Evolutionary conservation across 2,113 vertebrate genomes (phyloP).

Genomic region (Pholis gunnellus): DNA sequence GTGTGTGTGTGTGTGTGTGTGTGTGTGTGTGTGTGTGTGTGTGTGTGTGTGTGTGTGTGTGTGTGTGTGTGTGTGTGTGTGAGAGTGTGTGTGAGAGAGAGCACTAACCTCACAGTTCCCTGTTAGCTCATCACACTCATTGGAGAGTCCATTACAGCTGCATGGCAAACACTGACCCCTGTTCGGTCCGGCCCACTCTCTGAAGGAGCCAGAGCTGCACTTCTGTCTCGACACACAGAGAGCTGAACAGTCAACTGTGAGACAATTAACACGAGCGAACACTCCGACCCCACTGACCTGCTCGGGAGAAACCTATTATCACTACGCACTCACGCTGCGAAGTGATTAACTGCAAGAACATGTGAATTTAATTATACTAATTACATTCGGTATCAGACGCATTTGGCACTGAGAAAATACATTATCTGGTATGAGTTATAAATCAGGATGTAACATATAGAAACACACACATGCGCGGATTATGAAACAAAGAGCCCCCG

Average conservation of each 20-base stretch:
- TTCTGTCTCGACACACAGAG: conserved; percentile 71
- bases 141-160: conserved; percentile 88
- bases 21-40: no score
- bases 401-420: conserved; percentile 4
- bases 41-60: no score
- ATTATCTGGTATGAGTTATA: background rate
- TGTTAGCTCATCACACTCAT: conserved; percentile 84
- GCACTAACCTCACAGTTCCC: conserved; percentile 88
- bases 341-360: conserved; percentile 2
- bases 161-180: conserved; percentile 87
- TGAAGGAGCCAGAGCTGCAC: conserved; percentile 88
- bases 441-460: background rate
- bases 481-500: background rate
- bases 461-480: background rate
- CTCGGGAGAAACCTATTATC: background rate
- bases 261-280: conserved; percentile 6
- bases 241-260: conserved; percentile 3
- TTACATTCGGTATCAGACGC: background rate
- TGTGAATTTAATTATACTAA: background rate
- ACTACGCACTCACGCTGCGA: background rate
- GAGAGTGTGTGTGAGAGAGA: no score
- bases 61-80: no score
- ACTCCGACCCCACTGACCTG: background rate
- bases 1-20: conserved; percentile 1
- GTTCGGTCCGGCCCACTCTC: conserved; percentile 71